Base-by-base conservation (phyloP, 2,797 vertebrate species). In the Oceanodroma leucorhoa region DNA sequence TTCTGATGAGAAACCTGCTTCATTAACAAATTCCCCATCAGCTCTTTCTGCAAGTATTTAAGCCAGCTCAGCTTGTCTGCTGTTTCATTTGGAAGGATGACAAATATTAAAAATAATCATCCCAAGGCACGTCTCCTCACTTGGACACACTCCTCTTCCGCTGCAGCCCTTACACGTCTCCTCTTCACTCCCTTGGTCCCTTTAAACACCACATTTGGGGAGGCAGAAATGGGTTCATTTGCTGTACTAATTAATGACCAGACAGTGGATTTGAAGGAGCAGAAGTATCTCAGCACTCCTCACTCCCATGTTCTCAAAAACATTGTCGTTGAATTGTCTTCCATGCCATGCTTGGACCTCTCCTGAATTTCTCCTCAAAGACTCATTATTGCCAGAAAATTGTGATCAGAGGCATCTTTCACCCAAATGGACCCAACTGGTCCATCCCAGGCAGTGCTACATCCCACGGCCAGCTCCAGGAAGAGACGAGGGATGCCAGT, bases 11-110 rank as follows among this genome's bases (percentile, higher is more conserved):
- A 93, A 95, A 95, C 23, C 48, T 92, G 90, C 92, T 94, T 96
- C 88, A 93, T 96, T 94, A 95, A 94, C 95, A 96, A 95, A 95
- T 94, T 95, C 94, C 80, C 70, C 58, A 93, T 51, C 83, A 93
- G 90, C 94, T 94, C 58, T 87, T 95, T 81, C 93, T 95, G 93
- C 43, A 87, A 80, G n/a, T 58, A 38, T 84, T 83, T 50, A 46
- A 94, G 95, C 96, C 88, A 95, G 92, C 94, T 97, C 96, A 97
- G 92, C 94, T 95, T 1, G 0, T 87, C 88, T 86, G 90, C 83
- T 93, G 83, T 90, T 96, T 94, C 94, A 40, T 90, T 95, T 95
- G 95, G 91, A 95, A 93, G 65, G 41, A 55, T 17, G 18, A 92
- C 86, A 97, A 92, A 89, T 77, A 89, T 81, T 65, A 75, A 90